Percentiles rank a stretch among this genome's conserved stretches.
Conservation (phyloP, 2,797 vertebrate genomes). For the Sebastes oblongus region DNA sequence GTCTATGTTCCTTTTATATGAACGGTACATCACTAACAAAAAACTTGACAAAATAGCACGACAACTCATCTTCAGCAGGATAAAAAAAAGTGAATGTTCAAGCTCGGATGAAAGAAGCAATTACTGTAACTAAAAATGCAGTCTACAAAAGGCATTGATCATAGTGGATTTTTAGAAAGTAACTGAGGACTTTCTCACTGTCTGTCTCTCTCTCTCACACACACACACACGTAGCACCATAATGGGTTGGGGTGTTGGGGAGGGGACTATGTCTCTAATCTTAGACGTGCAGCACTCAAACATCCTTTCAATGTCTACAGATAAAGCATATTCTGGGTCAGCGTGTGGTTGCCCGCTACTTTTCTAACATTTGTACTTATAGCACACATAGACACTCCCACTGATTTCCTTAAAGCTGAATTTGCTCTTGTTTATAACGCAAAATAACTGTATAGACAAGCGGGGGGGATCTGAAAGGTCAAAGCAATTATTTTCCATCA, state of each 20-base stretch:
- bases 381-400: not conserved
- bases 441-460: slow-evolving; percentile 31
- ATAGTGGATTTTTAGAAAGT: not conserved
- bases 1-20: not conserved
- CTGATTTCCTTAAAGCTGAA: not conserved
- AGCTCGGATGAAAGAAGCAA: not conserved
- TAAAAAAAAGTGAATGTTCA: not conserved
- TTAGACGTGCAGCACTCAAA: slow-evolving; percentile 65
- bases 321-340: slow-evolving; percentile 62
- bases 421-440: slow-evolving; percentile 2
- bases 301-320: slow-evolving; percentile 55
- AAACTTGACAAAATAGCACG: not conserved
- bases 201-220: not conserved
- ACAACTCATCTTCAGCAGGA: not conserved
- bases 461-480: slow-evolving; percentile 17
- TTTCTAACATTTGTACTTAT: not conserved
- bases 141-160: not conserved
- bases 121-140: not conserved
- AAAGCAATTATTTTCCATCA: slow-evolving; percentile 35
- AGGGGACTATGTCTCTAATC: slow-evolving; percentile 68
- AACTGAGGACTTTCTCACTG: not conserved
- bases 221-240: not conserved
- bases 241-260: slow-evolving; percentile 38
- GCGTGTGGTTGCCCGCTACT: slow-evolving; percentile 33
- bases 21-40: not conserved